Base-by-base conservation (phyloP, 2,888 invertebrate species). In the Platycheirus albimanus region DNA sequence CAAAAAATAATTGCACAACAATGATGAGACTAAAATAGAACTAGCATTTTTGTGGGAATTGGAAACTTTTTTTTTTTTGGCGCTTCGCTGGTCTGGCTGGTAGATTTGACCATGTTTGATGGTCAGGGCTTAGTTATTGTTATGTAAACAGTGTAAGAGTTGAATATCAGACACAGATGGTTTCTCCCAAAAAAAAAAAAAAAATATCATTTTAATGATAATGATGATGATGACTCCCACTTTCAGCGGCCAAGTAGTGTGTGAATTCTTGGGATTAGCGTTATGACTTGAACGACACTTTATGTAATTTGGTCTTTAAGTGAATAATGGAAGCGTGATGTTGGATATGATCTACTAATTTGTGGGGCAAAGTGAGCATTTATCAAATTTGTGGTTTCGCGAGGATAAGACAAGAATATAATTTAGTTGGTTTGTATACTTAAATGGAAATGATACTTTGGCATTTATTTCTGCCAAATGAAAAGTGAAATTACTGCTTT, bases 1-100 rank as follows among this genome's bases (percentile, higher is more conserved):
- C 83, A 63, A 78, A 67, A 66, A 75, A 38, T 61, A 66, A 78
- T 83, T 83, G 51, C 69, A 74, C 64, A 83, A 78, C 56, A 36
- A 58, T 66, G 8, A 51, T 17, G 30, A 8, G 7, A 8, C 7
- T 33, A 33, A 33, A 33, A 8, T 1, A 33, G 30, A 33, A 33
- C 30, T 33, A 24, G 3, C 6, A 24, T 24, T 6, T 24, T 4
- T 24, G 30, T 33, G 30, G 8, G 8, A 33, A 33, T 24, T 24
- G 3, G 24, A 24, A 24, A 24, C 7, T 33, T 33, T 33, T 33
- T 24, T 24, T 24, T 8, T 33, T 33, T 33, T 33, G 30, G 28
- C 49, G 49, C 28, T 49, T 49, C 13, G 6, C 7, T 47, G n/a
- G n/a, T n/a, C n/a, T 33, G 30, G 30, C 8, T 33, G 30, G n/a